Percentiles rank a stretch among this genome's conserved stretches.
phyloP scores from a whole-genome alignment of 1,140 invertebrate species.

The Dinothrombium tinctorium region DNA sequence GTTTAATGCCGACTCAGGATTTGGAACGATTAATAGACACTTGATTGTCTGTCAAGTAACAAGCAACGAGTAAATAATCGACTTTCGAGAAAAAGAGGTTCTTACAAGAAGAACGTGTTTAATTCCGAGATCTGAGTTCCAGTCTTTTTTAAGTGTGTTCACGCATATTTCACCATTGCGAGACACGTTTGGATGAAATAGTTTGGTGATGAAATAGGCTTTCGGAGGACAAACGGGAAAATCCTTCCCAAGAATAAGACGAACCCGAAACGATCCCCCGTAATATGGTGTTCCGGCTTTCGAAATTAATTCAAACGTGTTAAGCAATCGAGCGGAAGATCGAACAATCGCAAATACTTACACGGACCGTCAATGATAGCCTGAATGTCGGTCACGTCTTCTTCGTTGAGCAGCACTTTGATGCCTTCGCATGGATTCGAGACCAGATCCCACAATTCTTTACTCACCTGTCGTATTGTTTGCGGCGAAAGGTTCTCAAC shows the following conservation, averaged over 20 bases:
- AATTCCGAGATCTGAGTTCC: constrained; percentile 83
- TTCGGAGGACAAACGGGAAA: constrained; percentile 80
- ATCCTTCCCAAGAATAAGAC: constrained; percentile 69
- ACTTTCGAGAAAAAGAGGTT: constrained; percentile 19
- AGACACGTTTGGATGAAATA: constrained; percentile 92
- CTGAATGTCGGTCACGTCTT: constrained; percentile 76
- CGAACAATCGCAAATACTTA: constrained; percentile 19
- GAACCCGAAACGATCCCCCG: constrained; percentile 61
- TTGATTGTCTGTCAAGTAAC: constrained; percentile 46
- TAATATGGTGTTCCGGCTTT: constrained; percentile 59
- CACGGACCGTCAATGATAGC: constrained; percentile 66
- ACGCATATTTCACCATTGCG: constrained; percentile 88
- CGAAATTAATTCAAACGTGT: constrained; percentile 13
- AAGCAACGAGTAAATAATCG: constrained; percentile 7
- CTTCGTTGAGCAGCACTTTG: constrained; percentile 58
- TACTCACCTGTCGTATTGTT: constrained; percentile 54
- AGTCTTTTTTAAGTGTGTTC: constrained; percentile 88
- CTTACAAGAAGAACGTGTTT: constrained; percentile 74
- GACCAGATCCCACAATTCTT: constrained; percentile 52
- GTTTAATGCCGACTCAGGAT: constrained; percentile 78
- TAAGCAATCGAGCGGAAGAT: background rate
- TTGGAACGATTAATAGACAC: constrained; percentile 75
- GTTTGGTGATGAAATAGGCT: constrained; percentile 83
- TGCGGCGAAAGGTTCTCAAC: constrained; percentile 83
- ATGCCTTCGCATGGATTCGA: constrained; percentile 63